These are phyloP conservation scores for Acrobasis suavella DNA, from an alignment of 2,888 invertebrate genomes.

Conservation along the genomic window DNA sequence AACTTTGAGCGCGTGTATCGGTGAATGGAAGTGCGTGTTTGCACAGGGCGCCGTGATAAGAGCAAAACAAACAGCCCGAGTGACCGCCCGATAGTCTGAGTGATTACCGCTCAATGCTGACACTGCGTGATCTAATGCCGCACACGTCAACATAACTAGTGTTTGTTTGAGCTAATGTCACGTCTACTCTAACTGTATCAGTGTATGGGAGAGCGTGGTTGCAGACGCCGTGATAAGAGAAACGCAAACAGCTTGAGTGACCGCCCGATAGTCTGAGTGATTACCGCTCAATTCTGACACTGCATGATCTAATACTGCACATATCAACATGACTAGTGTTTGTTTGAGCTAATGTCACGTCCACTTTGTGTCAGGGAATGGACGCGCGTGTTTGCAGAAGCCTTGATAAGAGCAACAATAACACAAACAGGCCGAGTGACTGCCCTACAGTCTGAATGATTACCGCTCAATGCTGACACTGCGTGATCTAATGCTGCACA, in stretches of 20 bases:
- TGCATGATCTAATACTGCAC: constrained; percentile 8
- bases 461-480: constrained; percentile 42
- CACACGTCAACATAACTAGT: not conserved
- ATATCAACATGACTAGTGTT: not conserved
- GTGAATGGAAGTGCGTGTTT: constrained; percentile 50
- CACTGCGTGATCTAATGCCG: constrained; percentile 19
- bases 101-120: constrained; percentile 54
- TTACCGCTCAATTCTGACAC: constrained; percentile 45
- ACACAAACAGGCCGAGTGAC: constrained; percentile 68
- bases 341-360: not conserved
- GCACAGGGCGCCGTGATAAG: constrained; percentile 67
- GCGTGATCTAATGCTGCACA: constrained; percentile 18
- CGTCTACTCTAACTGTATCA: too few relatives aligned
- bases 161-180: not conserved
- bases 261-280: constrained; percentile 65
- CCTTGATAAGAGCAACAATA: constrained; percentile 76
- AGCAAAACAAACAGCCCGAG: constrained; percentile 70
- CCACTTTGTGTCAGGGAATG: not conserved
- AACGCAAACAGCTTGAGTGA: constrained; percentile 67
- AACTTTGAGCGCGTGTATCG: not conserved
- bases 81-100: constrained; percentile 66
- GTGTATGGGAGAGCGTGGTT: constrained; percentile 49
- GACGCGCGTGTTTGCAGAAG: constrained; percentile 59
- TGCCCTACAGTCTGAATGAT: constrained; percentile 66
- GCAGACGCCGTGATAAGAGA: constrained; percentile 71